These are phyloP conservation scores for Rapana venosa DNA, from an alignment of 2,888 invertebrate genomes.

Conservation along the genomic window DNA sequence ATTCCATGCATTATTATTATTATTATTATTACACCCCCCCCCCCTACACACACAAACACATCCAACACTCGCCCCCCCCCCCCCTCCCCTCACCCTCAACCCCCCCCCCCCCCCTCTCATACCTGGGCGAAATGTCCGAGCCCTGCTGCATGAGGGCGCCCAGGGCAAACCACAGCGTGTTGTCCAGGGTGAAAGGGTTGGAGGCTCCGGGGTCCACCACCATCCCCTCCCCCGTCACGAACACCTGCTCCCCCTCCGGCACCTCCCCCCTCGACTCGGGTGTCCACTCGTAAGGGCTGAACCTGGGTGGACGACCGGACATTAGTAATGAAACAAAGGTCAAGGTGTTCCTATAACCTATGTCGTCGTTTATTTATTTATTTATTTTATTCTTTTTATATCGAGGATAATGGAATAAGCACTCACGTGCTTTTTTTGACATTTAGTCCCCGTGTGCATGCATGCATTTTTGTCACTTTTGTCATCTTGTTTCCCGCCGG, in stretches of 20 bases:
- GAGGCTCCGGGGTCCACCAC: slow-evolving; percentile 47
- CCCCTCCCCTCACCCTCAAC: not conserved
- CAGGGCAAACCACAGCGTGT: slow-evolving; percentile 97
- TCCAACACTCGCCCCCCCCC: not conserved
- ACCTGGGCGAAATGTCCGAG: slow-evolving; percentile 96
- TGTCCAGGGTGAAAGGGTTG: slow-evolving; percentile 89
- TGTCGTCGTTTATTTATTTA: too few species aligned
- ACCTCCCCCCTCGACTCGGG: slow-evolving; percentile 43
- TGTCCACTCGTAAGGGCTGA: slow-evolving; percentile 91
- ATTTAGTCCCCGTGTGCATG: too few species aligned
- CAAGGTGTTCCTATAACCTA: too few species aligned
- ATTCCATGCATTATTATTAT: too few species aligned
- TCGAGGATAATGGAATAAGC: too few species aligned
- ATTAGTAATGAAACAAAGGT: too few species aligned
- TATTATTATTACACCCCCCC: too few species aligned
- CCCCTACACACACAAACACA: too few species aligned
- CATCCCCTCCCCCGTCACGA: slow-evolving; percentile 23
- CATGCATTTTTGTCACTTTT: too few species aligned
- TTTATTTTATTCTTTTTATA: too few species aligned
- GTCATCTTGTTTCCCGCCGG: too few species aligned
- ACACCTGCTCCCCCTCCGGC: slow-evolving; percentile 24
- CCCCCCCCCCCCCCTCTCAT: slow-evolving; percentile 61
- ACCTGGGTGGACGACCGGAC: not conserved
- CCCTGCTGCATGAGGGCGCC: slow-evolving; percentile 99
- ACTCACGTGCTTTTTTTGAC: too few species aligned